phyloP scores from a whole-genome alignment of 2,113 vertebrate species.

The Dolichotis patagonum region DNA sequence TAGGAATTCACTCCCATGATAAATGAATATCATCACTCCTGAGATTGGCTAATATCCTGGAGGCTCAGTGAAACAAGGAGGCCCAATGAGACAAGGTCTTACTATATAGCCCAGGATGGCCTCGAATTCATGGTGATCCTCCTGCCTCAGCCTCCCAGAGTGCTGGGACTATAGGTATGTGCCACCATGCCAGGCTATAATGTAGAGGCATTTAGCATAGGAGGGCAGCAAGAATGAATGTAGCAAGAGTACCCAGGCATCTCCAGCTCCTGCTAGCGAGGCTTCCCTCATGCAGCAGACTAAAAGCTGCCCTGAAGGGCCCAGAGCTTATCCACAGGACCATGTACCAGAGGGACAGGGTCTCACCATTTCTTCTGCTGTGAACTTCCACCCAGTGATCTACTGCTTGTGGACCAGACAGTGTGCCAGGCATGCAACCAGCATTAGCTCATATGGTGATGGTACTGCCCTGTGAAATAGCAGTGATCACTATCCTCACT shows the following conservation, averaged over 20 bases:
- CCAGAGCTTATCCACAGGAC: neutral
- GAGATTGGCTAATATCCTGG: neutral
- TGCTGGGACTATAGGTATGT: neutral
- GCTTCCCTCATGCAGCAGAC: neutral
- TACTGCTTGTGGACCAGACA: neutral
- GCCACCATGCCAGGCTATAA: neutral
- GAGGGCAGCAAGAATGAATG: neutral
- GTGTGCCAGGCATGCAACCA: fast-evolving
- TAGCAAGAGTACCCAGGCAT: fast-evolving
- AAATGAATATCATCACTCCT: neutral
- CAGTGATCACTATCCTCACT: neutral
- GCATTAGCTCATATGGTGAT: neutral
- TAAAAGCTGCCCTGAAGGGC: neutral
- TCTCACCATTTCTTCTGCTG: neutral
- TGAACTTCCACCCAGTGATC: neutral
- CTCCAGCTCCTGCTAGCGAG: neutral
- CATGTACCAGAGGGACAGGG: neutral
- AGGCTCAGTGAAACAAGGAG: too few species aligned
- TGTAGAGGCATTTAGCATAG: neutral
- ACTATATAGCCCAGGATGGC: neutral
- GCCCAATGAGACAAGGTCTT: neutral
- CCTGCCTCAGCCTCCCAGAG: neutral
- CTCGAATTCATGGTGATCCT: neutral
- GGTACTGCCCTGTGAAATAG: neutral
- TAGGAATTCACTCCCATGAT: neutral